These are phyloP conservation scores for Pseudochaenichthys georgianus DNA, from an alignment of 2,797 vertebrate species.

Conservation along the genomic window DNA sequence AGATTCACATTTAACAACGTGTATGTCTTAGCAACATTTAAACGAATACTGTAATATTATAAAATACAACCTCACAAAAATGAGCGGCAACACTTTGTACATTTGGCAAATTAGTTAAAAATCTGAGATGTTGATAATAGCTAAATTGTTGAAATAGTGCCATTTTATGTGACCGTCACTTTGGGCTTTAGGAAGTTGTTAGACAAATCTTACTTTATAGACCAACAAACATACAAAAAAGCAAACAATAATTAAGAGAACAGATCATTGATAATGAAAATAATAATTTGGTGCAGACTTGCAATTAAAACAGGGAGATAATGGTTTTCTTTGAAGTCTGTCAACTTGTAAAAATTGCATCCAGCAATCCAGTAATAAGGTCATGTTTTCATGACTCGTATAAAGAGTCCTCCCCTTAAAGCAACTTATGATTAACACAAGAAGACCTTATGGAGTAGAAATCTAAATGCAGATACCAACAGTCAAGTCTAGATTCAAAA, in stretches of 20 bases:
- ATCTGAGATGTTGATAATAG: background rate
- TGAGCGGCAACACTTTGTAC: background rate
- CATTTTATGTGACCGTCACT: background rate
- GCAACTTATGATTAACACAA: constrained; percentile 1
- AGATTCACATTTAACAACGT: background rate
- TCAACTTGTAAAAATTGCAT: no score
- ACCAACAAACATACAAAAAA: background rate
- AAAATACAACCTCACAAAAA: background rate
- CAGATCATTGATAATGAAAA: background rate
- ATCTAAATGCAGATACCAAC: background rate
- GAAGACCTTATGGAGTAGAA: background rate
- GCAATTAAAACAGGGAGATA: background rate
- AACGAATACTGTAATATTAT: background rate
- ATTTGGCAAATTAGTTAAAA: background rate
- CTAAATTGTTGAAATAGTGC: background rate
- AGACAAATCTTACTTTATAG: background rate
- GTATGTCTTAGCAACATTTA: background rate
- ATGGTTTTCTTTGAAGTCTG: background rate
- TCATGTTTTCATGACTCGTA: background rate
- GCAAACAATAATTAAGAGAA: background rate
- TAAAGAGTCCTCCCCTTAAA: background rate
- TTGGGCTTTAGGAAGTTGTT: background rate
- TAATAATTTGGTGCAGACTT: background rate
- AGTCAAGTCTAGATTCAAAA: background rate
- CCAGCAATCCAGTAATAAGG: background rate